Conservation (phyloP, 2,888 invertebrate genomes). For the Drosophila hamatofila region DNA sequence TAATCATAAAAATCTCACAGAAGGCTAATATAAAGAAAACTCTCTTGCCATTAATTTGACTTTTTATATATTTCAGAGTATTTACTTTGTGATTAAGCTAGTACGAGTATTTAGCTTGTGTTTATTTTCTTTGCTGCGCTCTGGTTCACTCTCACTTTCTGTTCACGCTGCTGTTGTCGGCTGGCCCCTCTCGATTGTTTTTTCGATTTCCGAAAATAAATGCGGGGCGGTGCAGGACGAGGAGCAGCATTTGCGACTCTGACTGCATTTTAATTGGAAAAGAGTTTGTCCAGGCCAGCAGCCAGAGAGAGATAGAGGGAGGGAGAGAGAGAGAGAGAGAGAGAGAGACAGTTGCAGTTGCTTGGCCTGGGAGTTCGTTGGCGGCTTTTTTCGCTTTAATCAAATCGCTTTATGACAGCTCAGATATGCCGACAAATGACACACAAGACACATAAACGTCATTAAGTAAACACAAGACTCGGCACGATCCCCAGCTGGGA, state of each 20-base stretch:
- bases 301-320: background rate
- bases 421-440: constrained; percentile 78
- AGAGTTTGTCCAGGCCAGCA: constrained; percentile 31
- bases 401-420: constrained; percentile 83
- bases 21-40: too few species aligned
- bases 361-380: constrained; percentile 40
- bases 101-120: background rate
- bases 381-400: constrained; percentile 80
- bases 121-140: constrained; percentile 2
- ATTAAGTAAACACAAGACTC: constrained; percentile 69
- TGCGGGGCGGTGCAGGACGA: constrained; percentile 56
- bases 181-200: constrained; percentile 26
- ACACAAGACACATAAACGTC: constrained; percentile 76
- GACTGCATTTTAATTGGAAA: constrained; percentile 80
- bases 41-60: too few species aligned
- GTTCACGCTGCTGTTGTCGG: background rate
- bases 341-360: constrained; percentile 44
- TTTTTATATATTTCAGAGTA: constrained; percentile 26
- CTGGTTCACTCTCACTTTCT: constrained; percentile 58
- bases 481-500: constrained; percentile 19
- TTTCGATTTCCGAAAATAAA: constrained; percentile 83
- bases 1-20: too few species aligned
- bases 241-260: constrained; percentile 23
- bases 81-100: constrained; percentile 5
- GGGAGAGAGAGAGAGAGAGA: background rate